Base-by-base conservation (phyloP, 2,888 invertebrate genomes). In the Phania funesta region DNA sequence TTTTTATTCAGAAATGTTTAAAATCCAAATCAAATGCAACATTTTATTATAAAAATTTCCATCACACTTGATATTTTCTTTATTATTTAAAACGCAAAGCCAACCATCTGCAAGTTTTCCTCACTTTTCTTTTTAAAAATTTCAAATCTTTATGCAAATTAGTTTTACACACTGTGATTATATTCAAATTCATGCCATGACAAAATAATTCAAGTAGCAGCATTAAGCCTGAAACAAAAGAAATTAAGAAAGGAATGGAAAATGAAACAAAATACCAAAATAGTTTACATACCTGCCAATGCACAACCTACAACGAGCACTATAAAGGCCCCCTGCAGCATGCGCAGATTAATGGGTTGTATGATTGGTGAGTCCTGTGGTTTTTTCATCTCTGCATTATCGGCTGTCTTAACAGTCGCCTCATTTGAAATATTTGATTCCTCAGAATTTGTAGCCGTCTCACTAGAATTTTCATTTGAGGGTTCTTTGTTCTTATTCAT, bases 311-410 rank as follows among this genome's bases (percentile, higher is more conserved):
- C 92, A 8, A 93, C 91, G 7, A 95, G 91, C 44, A 95, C 92
- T 87, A 94, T 94, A 88, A 95, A 95, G 5, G 95, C 94, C 4
- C 95, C 95, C 81, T 94, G 94, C 0, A 95, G 88, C 94, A 95
- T 95, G 86, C 93, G 93, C 73, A 95, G 90, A 62, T 93, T 94
- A 13, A 95, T 93, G 0, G 95, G 94, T 84, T 94, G 92, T 65
- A 94, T 91, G 73, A 87, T 84, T 65, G 86, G 86, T 9, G 84
- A 84, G 16, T 86, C 86, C 74, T 86, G 86, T 26, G 65, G 74
- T 44, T 78, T 83, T 41, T 84, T 70, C 65, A 81, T 80, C 9
- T 84, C 83, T 7, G 77, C 73, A 62, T 83, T 82, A 20, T 84
- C 78, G 48, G 85, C 46, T 41, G 54, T 52, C 75, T 85, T 74